These are phyloP conservation scores for Pseudococcus jackbeardsleyi DNA, from an alignment of 2,888 invertebrate species.

Conservation along the genomic window DNA sequence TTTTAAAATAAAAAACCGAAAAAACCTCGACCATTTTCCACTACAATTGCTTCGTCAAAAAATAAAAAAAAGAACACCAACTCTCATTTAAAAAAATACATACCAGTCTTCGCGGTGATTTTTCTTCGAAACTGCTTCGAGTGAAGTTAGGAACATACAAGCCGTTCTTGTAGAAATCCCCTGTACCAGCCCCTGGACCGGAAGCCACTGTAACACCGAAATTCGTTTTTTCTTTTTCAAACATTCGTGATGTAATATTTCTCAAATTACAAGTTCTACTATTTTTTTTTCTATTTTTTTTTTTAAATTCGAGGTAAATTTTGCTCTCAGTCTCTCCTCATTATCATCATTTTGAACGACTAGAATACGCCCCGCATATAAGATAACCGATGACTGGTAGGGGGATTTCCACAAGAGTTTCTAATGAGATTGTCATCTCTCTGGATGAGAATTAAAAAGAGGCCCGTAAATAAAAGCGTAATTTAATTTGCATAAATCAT, in stretches of 20 bases:
- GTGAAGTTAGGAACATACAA: slow-evolving; percentile 53
- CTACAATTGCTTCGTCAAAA: not conserved
- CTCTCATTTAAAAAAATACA: slow-evolving; percentile 56
- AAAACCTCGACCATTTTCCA: not conserved
- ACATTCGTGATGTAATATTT: not conserved
- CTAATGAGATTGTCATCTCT: not conserved
- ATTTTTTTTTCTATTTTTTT: not conserved
- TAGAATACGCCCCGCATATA: slow-evolving; percentile 43
- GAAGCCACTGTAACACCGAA: slow-evolving; percentile 81
- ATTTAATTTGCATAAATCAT: slow-evolving; percentile 13
- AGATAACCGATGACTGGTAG: slow-evolving; percentile 62
- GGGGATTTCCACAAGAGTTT: slow-evolving; percentile 66
- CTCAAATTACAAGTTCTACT: not conserved
- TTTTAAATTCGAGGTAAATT: not conserved
- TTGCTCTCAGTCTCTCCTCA: not conserved
- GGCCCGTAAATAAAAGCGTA: slow-evolving; percentile 11
- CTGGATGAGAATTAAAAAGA: slow-evolving; percentile 25
- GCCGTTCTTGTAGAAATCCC: slow-evolving; percentile 83
- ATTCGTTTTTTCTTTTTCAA: slow-evolving; percentile 39
- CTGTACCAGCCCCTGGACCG: slow-evolving; percentile 83
- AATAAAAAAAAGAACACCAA: not conserved
- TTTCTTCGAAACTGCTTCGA: slow-evolving; percentile 67
- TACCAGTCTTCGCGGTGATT: slow-evolving; percentile 68
- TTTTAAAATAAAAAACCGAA: not conserved
- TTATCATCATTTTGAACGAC: not conserved